Conservation (phyloP, 1,140 invertebrate species). For the Aphidius ervi region DNA sequence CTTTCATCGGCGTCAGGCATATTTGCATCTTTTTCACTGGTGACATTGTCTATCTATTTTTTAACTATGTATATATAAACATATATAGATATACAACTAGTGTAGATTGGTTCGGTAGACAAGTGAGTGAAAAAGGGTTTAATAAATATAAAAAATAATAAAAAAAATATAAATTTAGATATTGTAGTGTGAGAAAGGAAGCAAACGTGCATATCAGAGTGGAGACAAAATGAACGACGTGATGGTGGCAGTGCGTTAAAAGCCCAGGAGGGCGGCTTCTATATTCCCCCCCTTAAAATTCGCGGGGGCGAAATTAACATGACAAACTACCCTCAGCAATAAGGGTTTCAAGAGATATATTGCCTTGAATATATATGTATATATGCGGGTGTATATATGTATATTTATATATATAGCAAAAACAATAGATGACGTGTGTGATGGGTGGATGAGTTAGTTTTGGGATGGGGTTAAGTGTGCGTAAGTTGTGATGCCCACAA, state of each 20-base stretch:
- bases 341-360: constrained; percentile 52
- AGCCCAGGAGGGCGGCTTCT: constrained; percentile 31
- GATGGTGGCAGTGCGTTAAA: constrained; percentile 54
- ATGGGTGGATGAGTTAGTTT: too few species aligned
- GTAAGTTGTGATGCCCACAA: constrained; percentile 11
- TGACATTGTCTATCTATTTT: background rate
- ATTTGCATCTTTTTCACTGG: constrained; percentile 45
- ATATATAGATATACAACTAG: too few species aligned
- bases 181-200: constrained; percentile 21
- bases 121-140: background rate
- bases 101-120: too few species aligned
- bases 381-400: constrained; percentile 46
- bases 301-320: constrained; percentile 55
- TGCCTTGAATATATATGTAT: constrained; percentile 29
- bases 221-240: constrained; percentile 4
- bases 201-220: too few species aligned
- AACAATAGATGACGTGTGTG: constrained; percentile 45
- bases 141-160: constrained; percentile 3
- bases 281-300: constrained; percentile 36
- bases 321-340: constrained; percentile 56
- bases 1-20: constrained; percentile 52
- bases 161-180: background rate
- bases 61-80: too few species aligned
- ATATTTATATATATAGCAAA: constrained; percentile 50
- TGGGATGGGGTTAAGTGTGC: constrained; percentile 21